Percentiles rank a stretch among this genome's conserved stretches.
phyloP scores from a whole-genome alignment of 1,140 invertebrate genomes.

The Drosophila santomea region DNA sequence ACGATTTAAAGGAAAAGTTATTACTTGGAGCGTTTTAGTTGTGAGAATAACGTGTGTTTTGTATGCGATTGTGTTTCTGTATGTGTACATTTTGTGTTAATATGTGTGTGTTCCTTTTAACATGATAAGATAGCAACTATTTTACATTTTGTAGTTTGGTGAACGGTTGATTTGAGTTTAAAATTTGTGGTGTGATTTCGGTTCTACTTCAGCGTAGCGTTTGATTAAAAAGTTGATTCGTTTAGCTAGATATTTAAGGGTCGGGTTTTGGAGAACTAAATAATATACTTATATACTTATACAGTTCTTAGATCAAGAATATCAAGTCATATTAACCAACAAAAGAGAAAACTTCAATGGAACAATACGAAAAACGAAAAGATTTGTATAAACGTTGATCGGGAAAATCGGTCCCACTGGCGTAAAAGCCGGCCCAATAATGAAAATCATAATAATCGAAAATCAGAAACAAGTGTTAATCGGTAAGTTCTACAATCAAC shows the following conservation, averaged over 20 bases:
- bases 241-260: slow-evolving; percentile 30
- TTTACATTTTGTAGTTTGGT: slow-evolving; percentile 21
- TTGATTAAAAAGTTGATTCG: slow-evolving; percentile 24
- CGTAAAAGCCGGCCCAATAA: slow-evolving; percentile 16
- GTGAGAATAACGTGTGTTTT: slow-evolving; percentile 9
- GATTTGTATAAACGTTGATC: slow-evolving; percentile 24
- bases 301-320: slow-evolving; percentile 23
- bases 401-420: slow-evolving; percentile 3
- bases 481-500: slow-evolving; percentile 44
- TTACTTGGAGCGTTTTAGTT: slow-evolving; percentile 42
- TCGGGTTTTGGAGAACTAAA: slow-evolving; percentile 21
- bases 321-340: slow-evolving; percentile 23
- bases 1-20: slow-evolving; percentile 49
- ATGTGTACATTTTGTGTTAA: slow-evolving; percentile 1
- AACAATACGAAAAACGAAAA: slow-evolving; percentile 34
- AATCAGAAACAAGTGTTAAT: slow-evolving; percentile 36
- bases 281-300: slow-evolving; percentile 35
- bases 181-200: slow-evolving; percentile 30
- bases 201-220: slow-evolving; percentile 54
- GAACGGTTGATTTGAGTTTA: slow-evolving; percentile 16
- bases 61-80: slow-evolving; percentile 17
- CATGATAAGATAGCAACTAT: slow-evolving; percentile 15
- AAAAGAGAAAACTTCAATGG: slow-evolving; percentile 37
- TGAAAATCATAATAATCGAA: slow-evolving; percentile 17
- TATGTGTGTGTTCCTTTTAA: slow-evolving; percentile 13